Evolutionary conservation across 2,888 invertebrate genomes (phyloP).

Genomic region (Synanthedon andrenaeformis): DNA sequence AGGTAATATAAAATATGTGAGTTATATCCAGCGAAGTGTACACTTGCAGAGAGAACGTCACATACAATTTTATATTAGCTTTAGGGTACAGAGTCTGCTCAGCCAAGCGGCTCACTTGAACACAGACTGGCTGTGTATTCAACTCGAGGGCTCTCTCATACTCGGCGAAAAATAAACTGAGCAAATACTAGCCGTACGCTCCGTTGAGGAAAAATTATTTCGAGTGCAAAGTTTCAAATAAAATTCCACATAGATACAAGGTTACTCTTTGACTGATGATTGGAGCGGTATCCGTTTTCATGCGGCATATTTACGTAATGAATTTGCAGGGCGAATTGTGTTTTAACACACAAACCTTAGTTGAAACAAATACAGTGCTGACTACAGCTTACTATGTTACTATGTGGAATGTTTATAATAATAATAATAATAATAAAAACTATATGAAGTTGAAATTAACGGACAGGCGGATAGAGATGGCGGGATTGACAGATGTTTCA

Average conservation of each 20-base stretch:
- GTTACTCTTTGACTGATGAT: not conserved
- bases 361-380: no score
- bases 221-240: slow-evolving; percentile 35
- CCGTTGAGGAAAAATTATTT: slow-evolving; percentile 38
- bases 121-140: slow-evolving; percentile 43
- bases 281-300: not conserved
- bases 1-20: not conserved
- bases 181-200: slow-evolving; percentile 44
- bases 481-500: no score
- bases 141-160: slow-evolving; percentile 47
- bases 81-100: slow-evolving; percentile 29
- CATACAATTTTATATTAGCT: slow-evolving; percentile 48
- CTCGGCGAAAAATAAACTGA: slow-evolving; percentile 55
- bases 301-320: no score
- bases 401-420: no score
- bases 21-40: slow-evolving; percentile 5
- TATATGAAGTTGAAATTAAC: no score
- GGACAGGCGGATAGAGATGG: no score
- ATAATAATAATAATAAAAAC: no score
- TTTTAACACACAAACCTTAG: no score
- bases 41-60: slow-evolving; percentile 23
- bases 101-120: slow-evolving; percentile 43
- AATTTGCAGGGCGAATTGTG: no score
- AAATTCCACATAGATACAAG: slow-evolving; percentile 16
- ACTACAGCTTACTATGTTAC: no score